Conservation (phyloP, 2,888 invertebrate species). For the Caenorhabditis sp. region DNA sequence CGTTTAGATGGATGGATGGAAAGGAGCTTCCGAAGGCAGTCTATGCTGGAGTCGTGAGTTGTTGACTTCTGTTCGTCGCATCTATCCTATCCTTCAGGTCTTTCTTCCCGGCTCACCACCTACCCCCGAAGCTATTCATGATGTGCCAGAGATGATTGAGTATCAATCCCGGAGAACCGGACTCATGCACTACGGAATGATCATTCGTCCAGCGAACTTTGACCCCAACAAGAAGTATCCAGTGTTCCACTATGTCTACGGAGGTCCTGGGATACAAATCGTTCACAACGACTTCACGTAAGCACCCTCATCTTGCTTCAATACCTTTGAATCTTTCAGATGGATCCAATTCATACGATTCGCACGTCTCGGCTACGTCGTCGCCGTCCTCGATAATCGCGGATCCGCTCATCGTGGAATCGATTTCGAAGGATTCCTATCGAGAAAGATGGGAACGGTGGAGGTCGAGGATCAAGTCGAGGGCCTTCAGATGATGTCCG, state of each 20-base stretch:
- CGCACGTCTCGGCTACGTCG: slow-evolving; percentile 96
- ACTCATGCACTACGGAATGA: slow-evolving; percentile 63
- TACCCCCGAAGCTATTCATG: background rate
- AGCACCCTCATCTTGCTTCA: slow-evolving; percentile 5
- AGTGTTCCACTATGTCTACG: slow-evolving; percentile 96
- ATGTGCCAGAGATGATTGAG: slow-evolving; percentile 61
- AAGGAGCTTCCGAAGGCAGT: slow-evolving; percentile 46
- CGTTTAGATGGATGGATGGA: slow-evolving; percentile 36
- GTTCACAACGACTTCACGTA: slow-evolving; percentile 89
- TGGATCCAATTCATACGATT: slow-evolving; percentile 90
- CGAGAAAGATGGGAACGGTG: slow-evolving; percentile 93
- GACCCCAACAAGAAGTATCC: slow-evolving; percentile 85
- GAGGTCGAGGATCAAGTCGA: slow-evolving; percentile 97
- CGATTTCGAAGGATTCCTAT: slow-evolving; percentile 93
- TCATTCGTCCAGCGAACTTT: slow-evolving; percentile 65
- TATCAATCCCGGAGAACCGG: slow-evolving; percentile 62
- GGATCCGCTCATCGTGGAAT: slow-evolving; percentile 96
- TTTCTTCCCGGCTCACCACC: background rate
- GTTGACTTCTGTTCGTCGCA: background rate
- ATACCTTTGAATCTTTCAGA: slow-evolving; percentile 31
- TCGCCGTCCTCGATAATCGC: slow-evolving; percentile 94
- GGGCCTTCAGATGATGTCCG: slow-evolving; percentile 90
- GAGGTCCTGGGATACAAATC: slow-evolving; percentile 97
- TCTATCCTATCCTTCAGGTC: slow-evolving; percentile 3
- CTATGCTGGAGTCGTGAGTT: slow-evolving; percentile 32